A percentile compares a stretch with the other conserved stretches of the same genome.
Conservation (phyloP, 2,888 invertebrate genomes). For the Patella ulyssiponensis region DNA sequence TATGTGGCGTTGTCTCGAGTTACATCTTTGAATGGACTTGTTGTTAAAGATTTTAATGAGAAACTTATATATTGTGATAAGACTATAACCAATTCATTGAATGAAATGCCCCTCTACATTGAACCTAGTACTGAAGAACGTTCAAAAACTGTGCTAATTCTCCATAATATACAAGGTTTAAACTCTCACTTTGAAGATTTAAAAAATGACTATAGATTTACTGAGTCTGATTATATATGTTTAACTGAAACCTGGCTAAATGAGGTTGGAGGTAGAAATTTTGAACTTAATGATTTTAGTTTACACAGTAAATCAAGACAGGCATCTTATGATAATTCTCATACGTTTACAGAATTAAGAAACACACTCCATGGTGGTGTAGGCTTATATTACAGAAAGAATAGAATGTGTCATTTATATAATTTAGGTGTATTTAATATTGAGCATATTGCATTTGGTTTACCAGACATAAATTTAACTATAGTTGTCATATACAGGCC, state of each 20-base stretch:
- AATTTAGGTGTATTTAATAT: not conserved
- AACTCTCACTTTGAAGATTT: not conserved
- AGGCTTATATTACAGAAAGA: not conserved
- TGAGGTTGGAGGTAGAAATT: not conserved
- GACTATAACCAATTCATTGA: not conserved
- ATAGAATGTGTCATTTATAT: not conserved
- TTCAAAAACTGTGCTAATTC: not conserved
- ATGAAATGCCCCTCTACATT: not conserved
- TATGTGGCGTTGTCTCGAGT: not conserved
- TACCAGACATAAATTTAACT: slow-evolving; percentile 10
- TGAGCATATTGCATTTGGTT: slow-evolving; percentile 23
- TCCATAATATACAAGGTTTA: not conserved
- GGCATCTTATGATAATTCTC: slow-evolving; percentile 6
- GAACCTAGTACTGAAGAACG: not conserved
- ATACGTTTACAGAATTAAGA: not conserved
- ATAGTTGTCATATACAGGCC: slow-evolving; percentile 23
- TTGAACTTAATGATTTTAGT: slow-evolving; percentile 18
- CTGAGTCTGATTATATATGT: not conserved
- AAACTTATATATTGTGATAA: not conserved
- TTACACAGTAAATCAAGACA: slow-evolving; percentile 22
- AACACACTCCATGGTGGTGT: slow-evolving; percentile 27
- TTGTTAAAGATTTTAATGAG: not conserved
- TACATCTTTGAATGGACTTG: not conserved
- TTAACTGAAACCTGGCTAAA: slow-evolving; percentile 31
- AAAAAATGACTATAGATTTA: not conserved